Percentiles rank a stretch among this genome's conserved stretches.
Evolutionary conservation across 2,888 invertebrate genomes (phyloP).

Genomic region (Seira ritae): DNA sequence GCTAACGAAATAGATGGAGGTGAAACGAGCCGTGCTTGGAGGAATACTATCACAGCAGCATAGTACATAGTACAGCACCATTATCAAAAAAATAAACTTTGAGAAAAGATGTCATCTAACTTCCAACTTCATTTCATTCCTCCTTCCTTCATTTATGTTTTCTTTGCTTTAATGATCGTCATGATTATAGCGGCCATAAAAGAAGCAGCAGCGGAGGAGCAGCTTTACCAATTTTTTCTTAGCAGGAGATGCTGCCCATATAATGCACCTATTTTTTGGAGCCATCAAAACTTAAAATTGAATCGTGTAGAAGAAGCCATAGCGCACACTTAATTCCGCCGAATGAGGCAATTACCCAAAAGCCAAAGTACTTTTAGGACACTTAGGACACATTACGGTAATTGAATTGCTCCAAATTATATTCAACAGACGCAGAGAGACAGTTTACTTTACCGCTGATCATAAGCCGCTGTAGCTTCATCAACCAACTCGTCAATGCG

Average conservation of each 20-base stretch:
- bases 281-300: conserved; percentile 14
- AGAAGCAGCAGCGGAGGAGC: not conserved
- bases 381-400: conserved; percentile 4
- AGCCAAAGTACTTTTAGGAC: not conserved
- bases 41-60: conserved; percentile 9
- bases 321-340: not conserved
- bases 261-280: conserved; percentile 9
- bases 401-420: not conserved
- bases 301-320: not conserved
- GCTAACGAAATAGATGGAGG: conserved; percentile 20
- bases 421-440: not conserved
- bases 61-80: conserved; percentile 22
- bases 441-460: conserved; percentile 66
- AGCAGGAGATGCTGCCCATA: not conserved
- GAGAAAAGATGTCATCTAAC: not conserved
- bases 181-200: not conserved
- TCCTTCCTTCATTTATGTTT: not conserved
- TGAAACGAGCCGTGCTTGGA: conserved; percentile 49
- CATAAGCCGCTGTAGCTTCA: conserved; percentile 70
- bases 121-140: not conserved
- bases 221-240: not conserved
- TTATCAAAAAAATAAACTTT: conserved; percentile 21
- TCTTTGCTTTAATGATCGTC: conserved; percentile 11
- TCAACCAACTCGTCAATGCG: conserved; percentile 70
- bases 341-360: not conserved